A percentile compares a stretch with the other conserved stretches of the same genome.
Evolutionary conservation across 2,797 vertebrate genomes (phyloP).

Genomic region (Crenuchus spilurus): DNA sequence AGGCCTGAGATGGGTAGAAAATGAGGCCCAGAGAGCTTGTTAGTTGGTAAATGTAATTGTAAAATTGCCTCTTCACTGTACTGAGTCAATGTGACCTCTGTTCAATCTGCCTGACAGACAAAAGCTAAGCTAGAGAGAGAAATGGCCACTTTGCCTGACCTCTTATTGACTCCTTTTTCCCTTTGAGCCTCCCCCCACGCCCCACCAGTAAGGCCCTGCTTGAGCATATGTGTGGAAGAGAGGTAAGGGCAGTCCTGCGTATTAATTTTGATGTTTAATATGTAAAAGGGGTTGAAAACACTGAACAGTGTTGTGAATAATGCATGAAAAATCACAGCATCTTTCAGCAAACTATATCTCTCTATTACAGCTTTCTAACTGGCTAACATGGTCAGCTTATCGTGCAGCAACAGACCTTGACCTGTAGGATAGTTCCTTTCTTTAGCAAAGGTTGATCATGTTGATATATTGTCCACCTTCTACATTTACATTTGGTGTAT

Average conservation of each 20-base stretch:
- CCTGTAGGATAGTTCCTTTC: not conserved
- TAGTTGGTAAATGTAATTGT: not conserved
- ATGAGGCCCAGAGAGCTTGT: not conserved
- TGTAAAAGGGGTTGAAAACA: slow-evolving; percentile 23
- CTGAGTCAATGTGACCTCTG: not conserved
- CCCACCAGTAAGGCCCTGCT: no score
- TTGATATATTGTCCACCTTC: not conserved
- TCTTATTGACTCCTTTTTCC: not conserved
- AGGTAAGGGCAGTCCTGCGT: not conserved
- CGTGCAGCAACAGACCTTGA: not conserved
- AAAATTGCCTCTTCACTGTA: slow-evolving; percentile 10
- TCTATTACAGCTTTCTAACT: no score
- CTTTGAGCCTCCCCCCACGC: not conserved
- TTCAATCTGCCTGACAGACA: not conserved
- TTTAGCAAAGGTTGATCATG: not conserved
- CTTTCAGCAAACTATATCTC: slow-evolving; percentile 22
- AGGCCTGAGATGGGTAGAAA: not conserved
- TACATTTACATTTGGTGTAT: not conserved
- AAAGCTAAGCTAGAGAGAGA: not conserved
- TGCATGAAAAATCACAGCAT: slow-evolving; percentile 26
- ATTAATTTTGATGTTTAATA: slow-evolving; percentile 41
- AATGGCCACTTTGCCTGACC: slow-evolving; percentile 8
- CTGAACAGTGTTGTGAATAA: slow-evolving; percentile 38
- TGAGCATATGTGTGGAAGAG: not conserved
- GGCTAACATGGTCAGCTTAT: slow-evolving; percentile 6